phyloP scores from a whole-genome alignment of 1,140 invertebrate genomes.

The Zaprionus nigranus region DNA sequence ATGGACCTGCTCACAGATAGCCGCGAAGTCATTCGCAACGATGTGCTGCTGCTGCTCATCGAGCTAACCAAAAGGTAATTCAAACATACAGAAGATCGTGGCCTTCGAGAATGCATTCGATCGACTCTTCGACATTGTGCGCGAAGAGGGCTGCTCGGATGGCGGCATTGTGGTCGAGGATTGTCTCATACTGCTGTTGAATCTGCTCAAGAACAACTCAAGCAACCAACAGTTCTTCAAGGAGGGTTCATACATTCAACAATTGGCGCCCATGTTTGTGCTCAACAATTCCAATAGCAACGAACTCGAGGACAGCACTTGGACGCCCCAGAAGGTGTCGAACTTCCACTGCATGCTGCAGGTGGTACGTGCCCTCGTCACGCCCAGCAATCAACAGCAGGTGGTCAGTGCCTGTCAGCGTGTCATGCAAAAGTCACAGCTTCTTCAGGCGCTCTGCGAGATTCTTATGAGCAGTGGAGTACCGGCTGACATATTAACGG shows the following conservation, averaged over 20 bases:
- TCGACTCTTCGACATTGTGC: conserved; percentile 96
- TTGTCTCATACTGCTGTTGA: conserved; percentile 97
- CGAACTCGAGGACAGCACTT: conserved; percentile 90
- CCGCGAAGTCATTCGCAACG: conserved; percentile 98
- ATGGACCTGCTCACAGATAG: conserved; percentile 98
- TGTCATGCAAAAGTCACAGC: conserved; percentile 92
- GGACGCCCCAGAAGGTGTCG: conserved; percentile 97
- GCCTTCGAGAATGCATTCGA: conserved; percentile 99
- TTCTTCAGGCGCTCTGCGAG: conserved; percentile 93
- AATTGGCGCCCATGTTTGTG: conserved; percentile 94
- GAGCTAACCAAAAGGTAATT: conserved; percentile 97
- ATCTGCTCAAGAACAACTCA: conserved; percentile 96
- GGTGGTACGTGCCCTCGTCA: conserved; percentile 95
- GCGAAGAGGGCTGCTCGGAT: conserved; percentile 96
- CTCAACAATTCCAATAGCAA: conserved; percentile 85
- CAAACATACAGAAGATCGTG: conserved; percentile 99
- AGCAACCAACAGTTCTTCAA: conserved; percentile 99
- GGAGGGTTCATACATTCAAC: conserved; percentile 97
- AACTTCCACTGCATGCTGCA: conserved; percentile 97
- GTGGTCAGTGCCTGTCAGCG: conserved; percentile 93
- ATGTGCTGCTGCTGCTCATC: conserved; percentile 96
- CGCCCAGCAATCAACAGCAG: conserved; percentile 93
- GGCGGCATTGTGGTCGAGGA: conserved; percentile 99
- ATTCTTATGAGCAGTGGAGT: conserved; percentile 98
- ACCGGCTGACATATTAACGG: conserved; percentile 97